These are phyloP conservation scores for Gerris buenoi DNA, from an alignment of 1,140 invertebrate species.

Conservation along the genomic window DNA sequence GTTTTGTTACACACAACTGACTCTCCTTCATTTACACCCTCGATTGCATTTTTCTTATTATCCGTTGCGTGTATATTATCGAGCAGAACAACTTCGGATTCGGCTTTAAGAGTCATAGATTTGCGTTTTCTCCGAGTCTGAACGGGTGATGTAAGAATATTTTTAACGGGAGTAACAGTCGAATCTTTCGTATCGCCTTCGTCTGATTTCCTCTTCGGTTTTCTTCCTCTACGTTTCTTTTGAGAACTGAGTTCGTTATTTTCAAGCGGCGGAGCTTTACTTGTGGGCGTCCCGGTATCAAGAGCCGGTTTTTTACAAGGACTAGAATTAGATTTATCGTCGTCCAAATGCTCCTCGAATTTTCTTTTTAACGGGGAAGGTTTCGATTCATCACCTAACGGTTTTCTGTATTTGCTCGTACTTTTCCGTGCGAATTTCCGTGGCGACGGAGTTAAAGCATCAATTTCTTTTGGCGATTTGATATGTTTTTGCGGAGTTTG, in stretches of 20 bases:
- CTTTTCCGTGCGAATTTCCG: not conserved
- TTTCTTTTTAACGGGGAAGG: not conserved
- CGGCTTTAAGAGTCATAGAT: not conserved
- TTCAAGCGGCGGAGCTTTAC: too few species aligned
- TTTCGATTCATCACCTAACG: not conserved
- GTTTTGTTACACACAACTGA: not conserved
- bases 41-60: not conserved
- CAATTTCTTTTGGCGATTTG: not conserved
- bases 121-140: not conserved
- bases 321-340: too few species aligned
- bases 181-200: not conserved
- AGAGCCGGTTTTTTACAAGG: too few species aligned
- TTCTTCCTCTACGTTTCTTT: too few species aligned
- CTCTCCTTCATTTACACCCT: not conserved
- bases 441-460: not conserved
- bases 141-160: not conserved
- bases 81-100: not conserved
- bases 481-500: not conserved
- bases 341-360: too few species aligned
- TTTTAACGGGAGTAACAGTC: not conserved
- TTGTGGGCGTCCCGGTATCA: too few species aligned
- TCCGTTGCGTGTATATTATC: not conserved
- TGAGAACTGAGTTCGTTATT: too few species aligned
- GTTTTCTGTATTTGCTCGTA: not conserved
- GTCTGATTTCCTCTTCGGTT: not conserved